Evolutionary conservation across 2,888 invertebrate species (phyloP), one percentile per base, ranked within the genome.

Genomic region (Lingula anatina): DNA sequence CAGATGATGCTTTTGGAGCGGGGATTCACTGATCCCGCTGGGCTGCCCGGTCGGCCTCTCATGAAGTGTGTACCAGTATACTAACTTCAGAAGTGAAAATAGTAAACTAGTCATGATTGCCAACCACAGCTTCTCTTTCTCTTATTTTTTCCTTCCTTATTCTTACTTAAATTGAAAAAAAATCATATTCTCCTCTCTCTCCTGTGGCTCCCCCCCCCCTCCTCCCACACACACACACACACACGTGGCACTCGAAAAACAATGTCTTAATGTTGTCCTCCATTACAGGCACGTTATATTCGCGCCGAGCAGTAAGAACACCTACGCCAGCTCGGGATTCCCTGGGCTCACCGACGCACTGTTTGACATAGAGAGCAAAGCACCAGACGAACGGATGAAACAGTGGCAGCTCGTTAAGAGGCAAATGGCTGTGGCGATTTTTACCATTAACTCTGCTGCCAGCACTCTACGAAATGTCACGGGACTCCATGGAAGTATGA

Each of bases 301-400:
- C 50, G 77, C 78, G 1, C 69, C 70, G 27, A 71, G 70, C 45
- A 50, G 40, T 21, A 59, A 63, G 4, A 53, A 66, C 46, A 54
- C 59, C 5, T 73, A 74, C 53, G 57, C 65, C 9, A 70, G 71
- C 5, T 57, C 65, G 27, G 68, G 64, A 44, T 70, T 73, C 46
- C 73, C 73, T 2, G 73, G 72, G 2, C 51, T 74, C 3, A 57
- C 60, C 1, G 74, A 73, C 50, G 60, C 65, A 4, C 48, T 72
- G 43, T 64, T 60, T 46, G 54, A 67, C 40, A 66, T 73, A 15
- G 56, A 62, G 12, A 25, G 7, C 9, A 46, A 56, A n/a, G 46
- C 44, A 0, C 49, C 55, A 4, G 49, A 58, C 15, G 12, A 31
- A 31, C 9, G 9, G 31, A 15, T 12, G 9, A 31, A 31, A 31